Evolutionary conservation across 2,113 vertebrate species (phyloP).

Genomic region (Beaufortia kweichowensis): DNA sequence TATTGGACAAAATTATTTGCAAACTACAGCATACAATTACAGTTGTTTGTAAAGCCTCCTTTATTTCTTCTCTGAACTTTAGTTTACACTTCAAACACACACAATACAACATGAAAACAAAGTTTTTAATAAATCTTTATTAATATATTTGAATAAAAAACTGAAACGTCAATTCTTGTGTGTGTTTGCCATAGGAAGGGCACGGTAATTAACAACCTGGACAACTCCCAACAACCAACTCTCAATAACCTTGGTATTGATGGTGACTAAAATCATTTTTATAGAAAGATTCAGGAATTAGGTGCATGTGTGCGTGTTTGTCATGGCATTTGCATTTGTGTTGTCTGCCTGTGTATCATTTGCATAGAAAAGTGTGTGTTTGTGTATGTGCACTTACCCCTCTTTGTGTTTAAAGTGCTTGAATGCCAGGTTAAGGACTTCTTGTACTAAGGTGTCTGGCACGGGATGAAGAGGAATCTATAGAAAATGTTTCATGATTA

Average conservation of each 20-base stretch:
- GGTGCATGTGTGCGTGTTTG: not conserved
- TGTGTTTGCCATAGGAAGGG: no score
- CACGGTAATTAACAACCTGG: not conserved
- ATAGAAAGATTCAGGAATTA: not conserved
- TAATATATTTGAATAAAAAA: no score
- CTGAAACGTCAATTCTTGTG: no score
- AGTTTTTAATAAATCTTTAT: no score
- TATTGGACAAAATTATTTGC: no score
- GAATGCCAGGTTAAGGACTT: constrained; percentile 99
- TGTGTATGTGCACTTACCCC: constrained; percentile 81
- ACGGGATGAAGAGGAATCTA: constrained; percentile 99
- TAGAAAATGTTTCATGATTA: constrained; percentile 53
- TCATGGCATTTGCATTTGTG: not conserved
- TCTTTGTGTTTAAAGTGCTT: constrained; percentile 99
- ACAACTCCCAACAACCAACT: no score
- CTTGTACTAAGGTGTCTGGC: constrained; percentile 97
- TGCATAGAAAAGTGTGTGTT: constrained; percentile 23
- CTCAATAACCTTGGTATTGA: not conserved
- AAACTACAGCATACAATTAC: no score
- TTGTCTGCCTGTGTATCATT: not conserved
- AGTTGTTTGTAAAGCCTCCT: no score
- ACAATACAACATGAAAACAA: no score
- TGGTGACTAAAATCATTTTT: not conserved
- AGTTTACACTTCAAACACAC: no score
- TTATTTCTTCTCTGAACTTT: no score